Conservation (phyloP, 2,888 invertebrate genomes). For the Eupithecia insigniata region DNA sequence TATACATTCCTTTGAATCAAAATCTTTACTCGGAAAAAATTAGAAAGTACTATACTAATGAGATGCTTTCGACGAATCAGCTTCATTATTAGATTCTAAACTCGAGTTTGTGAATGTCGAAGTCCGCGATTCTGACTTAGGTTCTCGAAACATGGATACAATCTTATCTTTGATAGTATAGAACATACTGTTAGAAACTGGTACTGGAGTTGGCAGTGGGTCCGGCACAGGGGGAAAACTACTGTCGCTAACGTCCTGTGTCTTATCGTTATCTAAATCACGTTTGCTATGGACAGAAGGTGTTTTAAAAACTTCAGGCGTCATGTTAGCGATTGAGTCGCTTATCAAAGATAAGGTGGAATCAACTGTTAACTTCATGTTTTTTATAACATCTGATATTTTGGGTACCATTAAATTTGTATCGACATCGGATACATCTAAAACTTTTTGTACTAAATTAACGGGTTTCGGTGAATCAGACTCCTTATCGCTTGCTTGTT, state of each 20-base stretch:
- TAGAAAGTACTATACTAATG: neutral
- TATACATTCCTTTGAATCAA: neutral
- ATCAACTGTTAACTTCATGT: constrained; percentile 49
- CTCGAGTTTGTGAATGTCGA: constrained; percentile 14
- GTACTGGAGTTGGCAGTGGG: constrained; percentile 18
- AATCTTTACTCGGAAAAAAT: neutral
- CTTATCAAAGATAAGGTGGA: constrained; percentile 50
- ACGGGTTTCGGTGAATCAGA: neutral
- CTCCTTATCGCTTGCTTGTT: constrained; percentile 47
- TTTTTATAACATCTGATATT: constrained; percentile 28
- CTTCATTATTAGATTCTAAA: neutral
- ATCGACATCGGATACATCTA: neutral
- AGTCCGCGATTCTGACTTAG: constrained; percentile 1
- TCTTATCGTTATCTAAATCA: neutral
- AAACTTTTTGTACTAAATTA: neutral
- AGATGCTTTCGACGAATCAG: neutral
- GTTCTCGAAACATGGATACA: constrained; percentile 54
- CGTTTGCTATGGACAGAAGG: neutral
- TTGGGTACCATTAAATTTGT: constrained; percentile 8
- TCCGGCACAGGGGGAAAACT: neutral
- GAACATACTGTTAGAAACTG: constrained; percentile 49
- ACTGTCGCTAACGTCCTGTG: neutral
- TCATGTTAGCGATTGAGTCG: constrained; percentile 16
- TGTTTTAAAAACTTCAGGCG: too few relatives aligned
- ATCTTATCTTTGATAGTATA: constrained; percentile 55